Evolutionary conservation across 2,888 invertebrate species (phyloP).

Genomic region (Lasioglossum pauxillum): DNA sequence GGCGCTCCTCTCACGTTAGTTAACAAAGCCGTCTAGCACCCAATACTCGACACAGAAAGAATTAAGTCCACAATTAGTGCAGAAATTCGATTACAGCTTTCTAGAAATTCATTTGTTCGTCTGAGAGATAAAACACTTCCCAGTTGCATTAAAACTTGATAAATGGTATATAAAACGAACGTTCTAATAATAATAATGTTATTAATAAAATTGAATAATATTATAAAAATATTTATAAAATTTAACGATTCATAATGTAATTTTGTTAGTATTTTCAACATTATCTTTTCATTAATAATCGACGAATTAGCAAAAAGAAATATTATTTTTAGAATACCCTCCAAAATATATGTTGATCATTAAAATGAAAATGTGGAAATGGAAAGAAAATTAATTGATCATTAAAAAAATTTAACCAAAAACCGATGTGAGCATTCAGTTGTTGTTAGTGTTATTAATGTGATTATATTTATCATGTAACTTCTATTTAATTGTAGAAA

Average conservation of each 20-base stretch:
- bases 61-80: neutral
- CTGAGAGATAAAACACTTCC: neutral
- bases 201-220: neutral
- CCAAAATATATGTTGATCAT: too few relatives aligned
- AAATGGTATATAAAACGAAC: neutral
- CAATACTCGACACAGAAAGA: neutral
- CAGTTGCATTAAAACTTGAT: neutral
- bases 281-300: neutral
- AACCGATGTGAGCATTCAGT: neutral
- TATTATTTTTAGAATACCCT: neutral
- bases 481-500: neutral
- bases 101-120: neutral
- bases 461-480: neutral
- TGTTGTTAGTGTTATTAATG: neutral
- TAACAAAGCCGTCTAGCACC: neutral
- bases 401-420: neutral
- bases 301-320: neutral
- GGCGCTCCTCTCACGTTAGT: neutral
- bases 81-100: neutral
- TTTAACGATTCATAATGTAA: neutral
- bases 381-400: neutral
- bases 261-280: neutral
- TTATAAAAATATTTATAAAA: neutral
- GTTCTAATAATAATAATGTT: neutral
- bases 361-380: neutral